Conservation (phyloP, 2,797 vertebrate species). For the Luscinia megarhynchos region DNA sequence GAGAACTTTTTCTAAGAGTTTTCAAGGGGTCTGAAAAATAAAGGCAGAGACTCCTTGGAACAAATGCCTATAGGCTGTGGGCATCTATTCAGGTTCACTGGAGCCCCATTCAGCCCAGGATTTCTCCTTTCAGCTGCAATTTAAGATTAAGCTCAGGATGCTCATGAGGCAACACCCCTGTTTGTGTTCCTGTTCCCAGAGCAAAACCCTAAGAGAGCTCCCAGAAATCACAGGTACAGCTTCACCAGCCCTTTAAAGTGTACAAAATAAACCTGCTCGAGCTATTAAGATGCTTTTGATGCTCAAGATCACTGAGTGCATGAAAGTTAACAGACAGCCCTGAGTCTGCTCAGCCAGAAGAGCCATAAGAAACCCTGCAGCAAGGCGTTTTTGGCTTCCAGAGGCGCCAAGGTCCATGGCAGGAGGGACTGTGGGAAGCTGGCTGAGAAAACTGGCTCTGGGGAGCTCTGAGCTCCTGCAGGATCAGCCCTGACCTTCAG, state of each 20-base stretch:
- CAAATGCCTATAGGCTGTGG: not conserved
- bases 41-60: not conserved
- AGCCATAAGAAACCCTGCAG: not conserved
- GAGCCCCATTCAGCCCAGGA: not conserved
- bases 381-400: not conserved
- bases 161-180: not conserved
- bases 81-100: not conserved
- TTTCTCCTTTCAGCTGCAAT: not conserved
- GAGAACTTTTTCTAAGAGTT: not conserved
- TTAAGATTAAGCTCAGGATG: not conserved
- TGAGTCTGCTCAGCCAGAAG: not conserved
- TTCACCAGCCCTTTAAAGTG: not conserved
- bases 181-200: not conserved
- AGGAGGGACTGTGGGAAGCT: not conserved
- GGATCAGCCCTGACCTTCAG: not conserved
- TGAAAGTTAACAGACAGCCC: not conserved
- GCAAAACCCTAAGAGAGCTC: not conserved
- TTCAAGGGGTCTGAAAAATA: not conserved
- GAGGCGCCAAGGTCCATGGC: not conserved
- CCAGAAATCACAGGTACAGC: not conserved
- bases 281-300: not conserved
- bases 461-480: not conserved
- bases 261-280: not conserved
- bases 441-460: not conserved
- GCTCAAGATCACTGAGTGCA: not conserved